Evolutionary conservation across 2,113 vertebrate genomes (phyloP).

Genomic region (Ammodytes dubius): DNA sequence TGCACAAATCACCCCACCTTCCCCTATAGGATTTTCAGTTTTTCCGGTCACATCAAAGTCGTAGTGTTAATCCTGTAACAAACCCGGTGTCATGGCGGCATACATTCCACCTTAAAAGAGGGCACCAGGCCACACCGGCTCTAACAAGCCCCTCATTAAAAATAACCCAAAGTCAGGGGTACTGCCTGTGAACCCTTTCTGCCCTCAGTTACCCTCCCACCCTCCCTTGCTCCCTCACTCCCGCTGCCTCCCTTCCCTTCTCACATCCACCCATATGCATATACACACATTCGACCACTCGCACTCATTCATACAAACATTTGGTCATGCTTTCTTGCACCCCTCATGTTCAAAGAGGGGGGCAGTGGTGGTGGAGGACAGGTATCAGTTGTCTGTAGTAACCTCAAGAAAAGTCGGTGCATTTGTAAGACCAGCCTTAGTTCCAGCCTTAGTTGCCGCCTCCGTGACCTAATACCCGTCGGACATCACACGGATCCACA

Average conservation of each 20-base stretch:
- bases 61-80: constrained; percentile 10
- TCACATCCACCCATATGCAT: constrained; percentile 9
- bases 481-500: constrained; percentile 57
- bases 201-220: constrained; percentile 5
- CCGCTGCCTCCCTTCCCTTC: not conserved
- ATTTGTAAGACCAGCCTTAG: constrained; percentile 22
- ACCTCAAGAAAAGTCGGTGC: constrained; percentile 31
- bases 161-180: constrained; percentile 22
- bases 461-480: constrained; percentile 57
- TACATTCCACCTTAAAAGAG: constrained; percentile 23
- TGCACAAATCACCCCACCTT: no score
- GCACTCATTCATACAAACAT: constrained; percentile 24
- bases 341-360: constrained; percentile 6
- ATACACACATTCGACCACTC: constrained; percentile 11
- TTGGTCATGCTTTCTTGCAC: constrained; percentile 46
- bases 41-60: constrained; percentile 16
- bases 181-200: constrained; percentile 33
- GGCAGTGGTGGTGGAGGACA: not conserved
- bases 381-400: constrained; percentile 46
- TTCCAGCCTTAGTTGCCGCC: not conserved
- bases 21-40: not conserved
- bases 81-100: not conserved
- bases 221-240: no score
- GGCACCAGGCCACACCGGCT: constrained; percentile 25
- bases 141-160: constrained; percentile 29